phyloP scores from a whole-genome alignment of 2,888 invertebrate species.

The Thymelicus acteon region DNA sequence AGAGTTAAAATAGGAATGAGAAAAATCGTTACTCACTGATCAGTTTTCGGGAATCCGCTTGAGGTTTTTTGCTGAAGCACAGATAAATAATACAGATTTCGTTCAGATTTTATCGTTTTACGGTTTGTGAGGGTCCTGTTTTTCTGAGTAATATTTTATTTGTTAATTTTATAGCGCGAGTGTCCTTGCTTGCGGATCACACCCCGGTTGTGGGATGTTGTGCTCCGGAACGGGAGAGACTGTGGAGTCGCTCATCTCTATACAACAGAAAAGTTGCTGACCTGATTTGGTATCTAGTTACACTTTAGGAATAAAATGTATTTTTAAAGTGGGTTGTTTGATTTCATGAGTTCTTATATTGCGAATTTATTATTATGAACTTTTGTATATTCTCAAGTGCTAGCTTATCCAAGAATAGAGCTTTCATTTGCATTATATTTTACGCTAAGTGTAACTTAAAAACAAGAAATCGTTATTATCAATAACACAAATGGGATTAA shows the following conservation, averaged over 20 bases:
- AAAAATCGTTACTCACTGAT: constrained; percentile 70
- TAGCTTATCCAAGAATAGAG: no score
- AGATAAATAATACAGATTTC: constrained; percentile 31
- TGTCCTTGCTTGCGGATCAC: constrained; percentile 70
- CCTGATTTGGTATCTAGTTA: constrained; percentile 32
- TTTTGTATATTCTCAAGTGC: no score
- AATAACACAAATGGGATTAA: no score
- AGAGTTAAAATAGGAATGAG: constrained; percentile 53
- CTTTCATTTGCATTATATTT: neutral
- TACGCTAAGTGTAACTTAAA: no score
- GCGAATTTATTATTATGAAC: no score
- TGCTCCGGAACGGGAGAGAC: constrained; percentile 45
- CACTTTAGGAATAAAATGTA: constrained; percentile 11
- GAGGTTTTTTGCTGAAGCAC: constrained; percentile 30
- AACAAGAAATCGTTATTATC: no score
- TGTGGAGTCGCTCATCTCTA: constrained; percentile 54
- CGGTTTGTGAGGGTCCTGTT: constrained; percentile 38
- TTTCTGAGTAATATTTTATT: constrained; percentile 56
- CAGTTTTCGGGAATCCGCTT: constrained; percentile 40
- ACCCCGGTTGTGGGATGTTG: constrained; percentile 75
- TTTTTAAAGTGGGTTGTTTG: no score
- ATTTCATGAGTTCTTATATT: no score
- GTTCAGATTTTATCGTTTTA: constrained; percentile 34
- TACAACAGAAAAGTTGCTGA: neutral
- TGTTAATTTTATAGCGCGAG: constrained; percentile 68